Evolutionary conservation across 92 coral and sea anemone genomes (phyloP).

Genomic region (Siderastrea radians): DNA sequence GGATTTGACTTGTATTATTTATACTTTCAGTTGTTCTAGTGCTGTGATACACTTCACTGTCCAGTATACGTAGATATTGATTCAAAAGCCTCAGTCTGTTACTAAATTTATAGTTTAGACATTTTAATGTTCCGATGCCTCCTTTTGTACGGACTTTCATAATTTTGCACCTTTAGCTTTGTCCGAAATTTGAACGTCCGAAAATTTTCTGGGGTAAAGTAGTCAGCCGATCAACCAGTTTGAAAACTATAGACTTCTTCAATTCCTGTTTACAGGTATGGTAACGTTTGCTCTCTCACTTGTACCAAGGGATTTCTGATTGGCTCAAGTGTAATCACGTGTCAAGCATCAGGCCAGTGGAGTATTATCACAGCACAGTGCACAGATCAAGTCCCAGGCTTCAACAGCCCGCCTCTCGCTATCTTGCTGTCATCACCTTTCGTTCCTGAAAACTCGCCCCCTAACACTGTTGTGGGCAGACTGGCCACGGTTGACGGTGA

Average conservation of each 20-base stretch:
- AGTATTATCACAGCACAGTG: constrained; percentile 72
- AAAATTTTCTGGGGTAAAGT: too few species aligned
- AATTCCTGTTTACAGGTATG: constrained; percentile 32
- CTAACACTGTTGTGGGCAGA: constrained; percentile 59
- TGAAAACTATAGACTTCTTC: not conserved
- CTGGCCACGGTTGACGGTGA: constrained; percentile 68
- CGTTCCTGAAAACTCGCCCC: constrained; percentile 71
- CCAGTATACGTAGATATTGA: too few species aligned
- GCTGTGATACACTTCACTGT: too few species aligned
- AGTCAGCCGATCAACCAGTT: too few species aligned
- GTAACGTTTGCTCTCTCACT: constrained; percentile 54
- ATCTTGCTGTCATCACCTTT: constrained; percentile 65
- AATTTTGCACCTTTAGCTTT: too few species aligned
- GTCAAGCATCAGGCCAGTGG: constrained; percentile 79
- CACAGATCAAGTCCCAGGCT: constrained; percentile 58
- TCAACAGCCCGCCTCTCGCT: constrained; percentile 63
- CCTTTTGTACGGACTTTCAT: too few species aligned
- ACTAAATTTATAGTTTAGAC: too few species aligned
- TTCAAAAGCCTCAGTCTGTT: too few species aligned
- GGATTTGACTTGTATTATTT: too few species aligned
- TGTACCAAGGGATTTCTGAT: constrained; percentile 68
- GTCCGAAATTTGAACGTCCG: too few species aligned
- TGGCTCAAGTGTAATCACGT: constrained; percentile 63
- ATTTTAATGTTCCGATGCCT: too few species aligned
- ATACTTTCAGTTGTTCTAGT: too few species aligned